These are phyloP conservation scores for Macrochelys suwanniensis DNA, from an alignment of 2,797 vertebrate genomes.

Conservation along the genomic window DNA sequence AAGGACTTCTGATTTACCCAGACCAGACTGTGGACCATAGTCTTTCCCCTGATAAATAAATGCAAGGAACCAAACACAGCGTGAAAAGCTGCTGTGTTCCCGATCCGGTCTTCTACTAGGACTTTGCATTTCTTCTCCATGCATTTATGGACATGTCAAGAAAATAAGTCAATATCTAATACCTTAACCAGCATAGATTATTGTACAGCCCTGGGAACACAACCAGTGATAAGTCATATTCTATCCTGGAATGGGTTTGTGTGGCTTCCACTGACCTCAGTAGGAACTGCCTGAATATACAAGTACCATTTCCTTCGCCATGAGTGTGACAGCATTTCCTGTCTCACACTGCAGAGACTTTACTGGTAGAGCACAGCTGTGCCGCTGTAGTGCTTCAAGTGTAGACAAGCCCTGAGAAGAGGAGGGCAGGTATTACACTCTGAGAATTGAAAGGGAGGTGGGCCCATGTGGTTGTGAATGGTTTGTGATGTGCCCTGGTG, in stretches of 20 bases:
- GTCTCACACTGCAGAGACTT: too few relatives aligned
- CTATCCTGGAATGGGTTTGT: neutral
- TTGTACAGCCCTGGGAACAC: neutral
- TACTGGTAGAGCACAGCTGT: neutral
- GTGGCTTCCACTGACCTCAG: neutral
- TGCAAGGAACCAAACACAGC: too few relatives aligned
- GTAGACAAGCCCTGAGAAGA: neutral
- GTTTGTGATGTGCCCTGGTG: neutral
- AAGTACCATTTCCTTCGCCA: too few relatives aligned
- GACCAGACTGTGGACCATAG: too few relatives aligned
- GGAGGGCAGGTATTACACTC: neutral
- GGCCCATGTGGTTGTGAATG: neutral
- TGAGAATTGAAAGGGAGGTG: neutral
- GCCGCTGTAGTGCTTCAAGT: neutral
- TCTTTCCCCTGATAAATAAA: too few relatives aligned
- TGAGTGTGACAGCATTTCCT: too few relatives aligned
- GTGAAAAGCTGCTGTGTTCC: too few relatives aligned
- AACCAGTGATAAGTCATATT: neutral
- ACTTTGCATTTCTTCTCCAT: neutral
- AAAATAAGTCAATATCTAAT: neutral
- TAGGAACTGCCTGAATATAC: neutral
- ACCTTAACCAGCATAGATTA: neutral
- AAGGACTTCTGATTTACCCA: too few relatives aligned
- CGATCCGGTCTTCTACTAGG: rapidly evolving
- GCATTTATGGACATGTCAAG: too few relatives aligned